Percentiles rank a stretch among this genome's conserved stretches.
These are phyloP conservation scores for Serilophus lunatus DNA, from an alignment of 2,113 vertebrate genomes.

Conservation along the genomic window DNA sequence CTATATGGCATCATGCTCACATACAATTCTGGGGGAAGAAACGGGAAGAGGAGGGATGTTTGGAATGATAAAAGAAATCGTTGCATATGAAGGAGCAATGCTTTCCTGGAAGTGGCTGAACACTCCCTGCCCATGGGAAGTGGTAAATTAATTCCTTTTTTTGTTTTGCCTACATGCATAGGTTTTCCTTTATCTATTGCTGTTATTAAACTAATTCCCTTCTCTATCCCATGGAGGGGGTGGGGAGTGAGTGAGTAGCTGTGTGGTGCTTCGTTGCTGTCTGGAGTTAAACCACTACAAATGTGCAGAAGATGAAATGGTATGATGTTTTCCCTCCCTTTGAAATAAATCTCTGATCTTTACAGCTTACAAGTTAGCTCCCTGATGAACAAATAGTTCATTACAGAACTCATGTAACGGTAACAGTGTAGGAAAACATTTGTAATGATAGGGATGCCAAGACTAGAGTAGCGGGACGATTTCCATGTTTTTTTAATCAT, in stretches of 20 bases:
- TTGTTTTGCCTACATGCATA: background rate
- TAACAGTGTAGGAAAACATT: constrained; percentile 2
- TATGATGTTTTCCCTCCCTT: constrained; percentile 29
- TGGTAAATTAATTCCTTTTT: background rate
- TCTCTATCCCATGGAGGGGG: background rate
- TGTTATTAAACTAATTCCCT: background rate
- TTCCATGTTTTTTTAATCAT: background rate
- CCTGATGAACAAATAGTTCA: constrained; percentile 31
- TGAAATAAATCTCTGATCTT: constrained; percentile 56
- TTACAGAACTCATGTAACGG: background rate
- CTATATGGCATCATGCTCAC: background rate
- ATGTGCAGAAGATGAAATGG: background rate
- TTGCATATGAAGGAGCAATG: background rate
- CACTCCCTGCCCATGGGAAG: background rate
- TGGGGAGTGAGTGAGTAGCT: background rate
- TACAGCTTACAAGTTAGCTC: constrained; percentile 1
- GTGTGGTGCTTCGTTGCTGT: background rate
- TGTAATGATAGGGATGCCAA: background rate
- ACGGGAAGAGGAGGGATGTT: background rate
- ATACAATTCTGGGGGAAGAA: background rate
- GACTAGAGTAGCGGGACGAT: background rate
- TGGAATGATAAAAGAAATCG: background rate
- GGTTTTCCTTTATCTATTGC: background rate
- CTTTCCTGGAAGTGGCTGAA: background rate
- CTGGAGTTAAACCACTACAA: background rate